Conservation (phyloP, 2,113 vertebrate genomes). For the Pedionomus torquatus region DNA sequence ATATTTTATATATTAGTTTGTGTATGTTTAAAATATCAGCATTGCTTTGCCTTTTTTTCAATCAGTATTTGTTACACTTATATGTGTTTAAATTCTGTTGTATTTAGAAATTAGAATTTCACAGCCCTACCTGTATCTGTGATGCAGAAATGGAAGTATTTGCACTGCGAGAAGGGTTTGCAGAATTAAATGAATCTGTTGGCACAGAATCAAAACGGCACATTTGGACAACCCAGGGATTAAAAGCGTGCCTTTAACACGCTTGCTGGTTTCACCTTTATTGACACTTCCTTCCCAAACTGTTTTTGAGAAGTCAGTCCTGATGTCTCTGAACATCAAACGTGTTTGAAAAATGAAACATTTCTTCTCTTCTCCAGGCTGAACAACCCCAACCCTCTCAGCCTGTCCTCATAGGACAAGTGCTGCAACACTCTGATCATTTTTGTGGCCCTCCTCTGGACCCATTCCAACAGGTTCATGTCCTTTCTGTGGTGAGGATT, state of each 20-base stretch:
- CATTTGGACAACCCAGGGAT: background rate
- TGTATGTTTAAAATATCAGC: background rate
- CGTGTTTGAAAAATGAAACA: background rate
- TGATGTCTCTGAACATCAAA: background rate
- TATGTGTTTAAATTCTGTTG: background rate
- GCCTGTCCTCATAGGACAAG: no score
- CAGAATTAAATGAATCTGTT: background rate
- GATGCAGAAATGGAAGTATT: background rate
- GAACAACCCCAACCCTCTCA: no score
- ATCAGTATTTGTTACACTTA: background rate
- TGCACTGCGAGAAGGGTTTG: background rate
- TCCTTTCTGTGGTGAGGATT: no score
- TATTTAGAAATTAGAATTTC: background rate
- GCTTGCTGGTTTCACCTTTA: background rate
- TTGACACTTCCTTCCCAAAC: background rate
- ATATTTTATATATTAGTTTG: background rate
- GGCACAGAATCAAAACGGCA: background rate
- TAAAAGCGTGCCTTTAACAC: background rate
- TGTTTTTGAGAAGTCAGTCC: background rate
- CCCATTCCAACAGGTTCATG: no score
- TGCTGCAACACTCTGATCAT: no score
- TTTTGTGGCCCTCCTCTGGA: no score
- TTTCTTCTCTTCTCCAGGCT: no score
- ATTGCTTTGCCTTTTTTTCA: background rate
- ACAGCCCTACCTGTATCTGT: background rate